phyloP scores from a whole-genome alignment of 2,113 vertebrate species.

The Lophura nycthemera region DNA sequence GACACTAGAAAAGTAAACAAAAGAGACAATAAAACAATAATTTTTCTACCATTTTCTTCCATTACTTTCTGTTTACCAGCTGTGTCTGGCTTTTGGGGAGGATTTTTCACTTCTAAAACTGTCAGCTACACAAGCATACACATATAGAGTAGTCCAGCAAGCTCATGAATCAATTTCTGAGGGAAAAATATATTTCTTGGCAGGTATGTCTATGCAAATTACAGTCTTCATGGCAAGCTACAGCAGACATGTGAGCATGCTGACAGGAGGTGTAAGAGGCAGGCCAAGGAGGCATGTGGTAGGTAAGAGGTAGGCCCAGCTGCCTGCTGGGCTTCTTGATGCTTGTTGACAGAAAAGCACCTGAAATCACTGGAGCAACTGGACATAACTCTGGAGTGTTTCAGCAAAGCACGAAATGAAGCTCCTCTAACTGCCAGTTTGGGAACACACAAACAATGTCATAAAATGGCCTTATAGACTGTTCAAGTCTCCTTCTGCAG shows the following conservation, averaged over 20 bases:
- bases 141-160: not conserved
- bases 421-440: not conserved
- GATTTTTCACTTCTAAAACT: not conserved
- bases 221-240: not conserved
- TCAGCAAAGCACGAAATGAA: not conserved
- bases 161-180: not conserved
- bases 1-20: not conserved
- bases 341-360: not conserved
- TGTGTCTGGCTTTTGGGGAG: not conserved
- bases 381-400: not conserved
- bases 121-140: not conserved
- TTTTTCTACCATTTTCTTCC: not conserved
- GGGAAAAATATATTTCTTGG: not conserved
- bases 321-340: not conserved
- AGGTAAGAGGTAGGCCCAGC: not conserved
- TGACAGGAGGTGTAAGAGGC: accelerated
- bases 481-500: not conserved
- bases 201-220: not conserved
- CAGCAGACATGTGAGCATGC: not conserved
- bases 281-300: not conserved
- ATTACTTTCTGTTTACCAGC: not conserved
- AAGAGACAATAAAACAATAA: not conserved
- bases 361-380: not conserved
- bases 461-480: not conserved
- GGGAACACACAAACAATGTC: not conserved